Evolutionary conservation across 2,797 vertebrate species (phyloP).

Genomic region (Lacerta bilineata): DNA sequence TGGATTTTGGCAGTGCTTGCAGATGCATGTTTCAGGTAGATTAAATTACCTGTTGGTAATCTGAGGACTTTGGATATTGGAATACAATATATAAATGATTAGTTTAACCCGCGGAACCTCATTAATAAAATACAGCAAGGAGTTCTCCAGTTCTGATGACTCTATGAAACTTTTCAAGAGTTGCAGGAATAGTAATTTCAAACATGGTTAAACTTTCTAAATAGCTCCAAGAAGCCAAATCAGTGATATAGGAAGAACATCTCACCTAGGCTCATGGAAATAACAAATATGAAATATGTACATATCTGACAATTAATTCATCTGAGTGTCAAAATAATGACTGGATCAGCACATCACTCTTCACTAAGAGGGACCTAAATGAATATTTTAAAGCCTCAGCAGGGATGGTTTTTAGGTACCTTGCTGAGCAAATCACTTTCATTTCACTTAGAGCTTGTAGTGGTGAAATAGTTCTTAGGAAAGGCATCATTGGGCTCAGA

Average conservation of each 20-base stretch:
- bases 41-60: conserved; percentile 65
- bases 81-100: conserved; percentile 67
- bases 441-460: conserved; percentile 6
- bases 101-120: conserved; percentile 65
- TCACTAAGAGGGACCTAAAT: neutral
- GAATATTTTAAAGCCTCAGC: conserved; percentile 38
- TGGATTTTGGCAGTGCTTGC: conserved; percentile 57
- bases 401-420: conserved; percentile 21
- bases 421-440: conserved; percentile 19
- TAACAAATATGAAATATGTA: conserved; percentile 38
- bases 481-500: conserved; percentile 17
- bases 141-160: conserved; percentile 49
- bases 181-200: conserved; percentile 56
- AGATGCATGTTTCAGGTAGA: conserved; percentile 50
- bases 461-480: conserved; percentile 6
- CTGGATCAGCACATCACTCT: conserved; percentile 2
- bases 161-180: conserved; percentile 51
- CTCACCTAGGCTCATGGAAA: conserved; percentile 10
- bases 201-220: conserved; percentile 45
- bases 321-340: conserved; percentile 12
- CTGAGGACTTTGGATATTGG: conserved; percentile 63
- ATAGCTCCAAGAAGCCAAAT: conserved; percentile 7
- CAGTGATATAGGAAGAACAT: neutral
- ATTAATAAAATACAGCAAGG: conserved; percentile 59
- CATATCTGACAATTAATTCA: conserved; percentile 12